These are phyloP conservation scores for Catocala fraxini DNA, from an alignment of 2,888 invertebrate genomes.

Conservation along the genomic window DNA sequence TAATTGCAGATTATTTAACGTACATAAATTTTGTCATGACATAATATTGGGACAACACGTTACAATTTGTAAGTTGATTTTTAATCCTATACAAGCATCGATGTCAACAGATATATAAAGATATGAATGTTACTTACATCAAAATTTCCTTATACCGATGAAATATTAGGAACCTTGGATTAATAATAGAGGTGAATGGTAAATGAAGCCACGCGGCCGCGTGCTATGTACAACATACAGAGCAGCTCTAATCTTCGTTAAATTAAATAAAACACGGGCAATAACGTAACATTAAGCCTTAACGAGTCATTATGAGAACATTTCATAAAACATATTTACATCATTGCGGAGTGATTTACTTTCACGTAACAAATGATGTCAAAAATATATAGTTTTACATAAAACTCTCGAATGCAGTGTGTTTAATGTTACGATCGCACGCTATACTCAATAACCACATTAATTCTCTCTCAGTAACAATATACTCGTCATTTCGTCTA, in stretches of 20 bases:
- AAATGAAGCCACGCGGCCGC: constrained; percentile 38
- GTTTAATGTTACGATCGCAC: constrained; percentile 28
- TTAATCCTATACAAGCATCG: constrained; percentile 13
- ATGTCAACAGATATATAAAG: constrained; percentile 2
- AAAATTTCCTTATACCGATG: constrained; percentile 2
- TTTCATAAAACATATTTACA: no score
- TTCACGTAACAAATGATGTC: no score
- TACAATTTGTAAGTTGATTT: constrained; percentile 15
- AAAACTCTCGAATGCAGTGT: not conserved
- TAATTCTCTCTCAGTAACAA: constrained; percentile 44
- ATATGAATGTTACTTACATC: not conserved
- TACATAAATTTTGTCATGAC: no score
- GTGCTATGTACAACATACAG: constrained; percentile 62
- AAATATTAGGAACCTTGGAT: constrained; percentile 30
- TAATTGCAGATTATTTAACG: no score
- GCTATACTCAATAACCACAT: constrained; percentile 30
- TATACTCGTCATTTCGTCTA: constrained; percentile 46
- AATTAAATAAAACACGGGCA: constrained; percentile 32
- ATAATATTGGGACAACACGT: no score
- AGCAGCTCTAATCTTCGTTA: constrained; percentile 48
- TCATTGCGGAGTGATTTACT: no score
- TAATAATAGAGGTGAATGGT: constrained; percentile 7
- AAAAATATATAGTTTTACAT: not conserved
- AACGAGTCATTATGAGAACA: not conserved
- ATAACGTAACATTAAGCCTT: constrained; percentile 20